These are phyloP conservation scores for Arrhopalites spinosus DNA, from an alignment of 2,888 invertebrate species.

Conservation along the genomic window DNA sequence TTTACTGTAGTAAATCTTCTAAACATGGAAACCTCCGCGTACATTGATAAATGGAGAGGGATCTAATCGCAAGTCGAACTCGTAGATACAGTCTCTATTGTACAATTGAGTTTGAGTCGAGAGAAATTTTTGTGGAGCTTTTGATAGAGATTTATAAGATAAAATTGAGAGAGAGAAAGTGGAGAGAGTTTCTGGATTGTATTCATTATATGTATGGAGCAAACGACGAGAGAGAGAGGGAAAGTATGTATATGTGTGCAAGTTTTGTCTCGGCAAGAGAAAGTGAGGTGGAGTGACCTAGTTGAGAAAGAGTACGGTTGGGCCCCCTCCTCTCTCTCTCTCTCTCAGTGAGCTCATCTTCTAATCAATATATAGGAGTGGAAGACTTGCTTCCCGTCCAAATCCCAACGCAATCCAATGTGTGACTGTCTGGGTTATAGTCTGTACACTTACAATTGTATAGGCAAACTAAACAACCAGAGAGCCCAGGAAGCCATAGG, in stretches of 20 bases:
- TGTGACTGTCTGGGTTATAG: neutral
- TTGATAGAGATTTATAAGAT: conserved; percentile 12
- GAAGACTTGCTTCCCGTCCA: conserved; percentile 1
- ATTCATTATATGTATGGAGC: neutral
- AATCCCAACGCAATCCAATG: conserved; percentile 13
- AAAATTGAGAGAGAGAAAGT: neutral
- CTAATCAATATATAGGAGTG: conserved; percentile 20
- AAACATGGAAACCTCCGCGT: neutral
- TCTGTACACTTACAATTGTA: neutral
- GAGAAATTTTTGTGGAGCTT: conserved; percentile 10
- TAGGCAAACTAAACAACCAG: neutral
- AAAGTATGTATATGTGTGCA: neutral
- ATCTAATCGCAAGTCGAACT: neutral
- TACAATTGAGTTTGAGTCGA: neutral
- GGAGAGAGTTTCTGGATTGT: neutral
- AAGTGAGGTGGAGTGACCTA: conserved; percentile 11
- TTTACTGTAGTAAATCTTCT: conserved; percentile 12
- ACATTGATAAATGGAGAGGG: conserved; percentile 2
- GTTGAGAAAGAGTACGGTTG: neutral
- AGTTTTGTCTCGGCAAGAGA: neutral
- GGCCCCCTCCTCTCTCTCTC: conserved; percentile 3
- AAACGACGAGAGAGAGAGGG: too few species aligned
- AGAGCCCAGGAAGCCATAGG: neutral
- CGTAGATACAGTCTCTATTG: neutral
- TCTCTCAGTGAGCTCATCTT: neutral